A percentile compares a stretch with the other conserved stretches of the same genome.
Evolutionary conservation across 2,888 invertebrate genomes (phyloP).

Genomic region (Mesochorus sp.): DNA sequence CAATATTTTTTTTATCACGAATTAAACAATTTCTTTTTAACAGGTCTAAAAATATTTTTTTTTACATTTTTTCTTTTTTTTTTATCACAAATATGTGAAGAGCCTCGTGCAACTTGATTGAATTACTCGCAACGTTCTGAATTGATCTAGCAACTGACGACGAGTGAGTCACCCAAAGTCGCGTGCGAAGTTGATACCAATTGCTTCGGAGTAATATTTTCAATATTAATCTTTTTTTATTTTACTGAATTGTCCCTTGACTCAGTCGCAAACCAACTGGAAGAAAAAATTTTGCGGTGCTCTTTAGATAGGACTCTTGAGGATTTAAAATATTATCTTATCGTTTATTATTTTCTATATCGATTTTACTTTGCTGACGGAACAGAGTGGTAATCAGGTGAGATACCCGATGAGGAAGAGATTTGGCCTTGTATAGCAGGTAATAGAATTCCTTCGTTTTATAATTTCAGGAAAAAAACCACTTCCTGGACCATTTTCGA

Average conservation of each 20-base stretch:
- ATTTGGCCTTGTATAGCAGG: neutral
- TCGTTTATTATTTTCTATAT: neutral
- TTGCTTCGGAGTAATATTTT: constrained; percentile 22
- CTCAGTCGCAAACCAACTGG: constrained; percentile 1
- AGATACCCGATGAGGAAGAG: neutral
- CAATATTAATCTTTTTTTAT: neutral
- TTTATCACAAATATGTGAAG: neutral
- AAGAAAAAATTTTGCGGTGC: neutral
- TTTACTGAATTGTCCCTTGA: constrained; percentile 1
- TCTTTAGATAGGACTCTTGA: constrained; percentile 16
- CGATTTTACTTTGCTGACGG: neutral
- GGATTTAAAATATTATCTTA: constrained; percentile 18
- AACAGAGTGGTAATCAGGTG: neutral
- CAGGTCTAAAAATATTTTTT: neutral
- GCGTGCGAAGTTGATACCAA: constrained; percentile 21
- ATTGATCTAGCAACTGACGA: constrained; percentile 25
- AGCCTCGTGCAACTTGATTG: constrained; percentile 26
- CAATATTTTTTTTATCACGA: too few relatives aligned
- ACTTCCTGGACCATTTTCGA: too few relatives aligned
- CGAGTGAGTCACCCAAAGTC: constrained; percentile 43
- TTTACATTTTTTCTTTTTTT: neutral
- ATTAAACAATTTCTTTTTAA: neutral
- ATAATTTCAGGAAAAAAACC: too few relatives aligned
- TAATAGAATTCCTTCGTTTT: too few relatives aligned
- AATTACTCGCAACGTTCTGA: constrained; percentile 24